Base-by-base conservation (phyloP, 1,140 invertebrate genomes). In the Zaprionus camerounensis region DNA sequence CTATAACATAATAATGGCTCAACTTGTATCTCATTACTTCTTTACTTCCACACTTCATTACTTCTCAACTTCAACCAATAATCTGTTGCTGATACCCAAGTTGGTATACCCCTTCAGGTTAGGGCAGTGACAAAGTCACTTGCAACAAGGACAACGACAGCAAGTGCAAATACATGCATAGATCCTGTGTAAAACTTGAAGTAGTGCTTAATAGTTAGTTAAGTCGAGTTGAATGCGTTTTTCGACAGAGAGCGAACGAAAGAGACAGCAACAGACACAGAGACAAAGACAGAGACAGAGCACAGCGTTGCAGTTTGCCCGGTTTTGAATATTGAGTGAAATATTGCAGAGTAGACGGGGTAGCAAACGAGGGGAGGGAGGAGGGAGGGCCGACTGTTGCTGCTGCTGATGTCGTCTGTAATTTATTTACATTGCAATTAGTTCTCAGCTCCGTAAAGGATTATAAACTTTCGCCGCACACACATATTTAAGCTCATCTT, bases 351-450 rank as follows among this genome's bases (percentile, higher is more conserved):
- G 22, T 3, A 26, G 22, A 17, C 34, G 22, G 11, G 58, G n/a
- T 28, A 15, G 24, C 12, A 31, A 5, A 5, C 1, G n/a, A 12
- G 1, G n/a, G 51, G 38, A 2, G 1, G 15, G 28, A 2, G 24
- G 55, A 24, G 15, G 15, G 22, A n/a, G 38, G 28, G 9, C 12
- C 51, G 62, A 34, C 58, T 70, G 57, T 55, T 73, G 75, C 74
- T 81, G 83, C 80, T 80, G 78, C 84, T 77, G 78, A 82, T 85
- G 85, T 90, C 86, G 77, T 69, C 75, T 78, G 91, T 91, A 91
- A 91, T 91, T 91, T 91, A 91, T 91, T 90, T 91, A 90, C 91
- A 91, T 90, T 84, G 90, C 91, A 91, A 91, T 91, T 91, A 91
- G 90, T 91, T 91, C 78, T 75, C 82, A 87, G 86, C 83, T 90